Evolutionary conservation across 37 sponge, comb jelly and placozoan species (phyloP).

Genomic region (Aplysina aerophoba): DNA sequence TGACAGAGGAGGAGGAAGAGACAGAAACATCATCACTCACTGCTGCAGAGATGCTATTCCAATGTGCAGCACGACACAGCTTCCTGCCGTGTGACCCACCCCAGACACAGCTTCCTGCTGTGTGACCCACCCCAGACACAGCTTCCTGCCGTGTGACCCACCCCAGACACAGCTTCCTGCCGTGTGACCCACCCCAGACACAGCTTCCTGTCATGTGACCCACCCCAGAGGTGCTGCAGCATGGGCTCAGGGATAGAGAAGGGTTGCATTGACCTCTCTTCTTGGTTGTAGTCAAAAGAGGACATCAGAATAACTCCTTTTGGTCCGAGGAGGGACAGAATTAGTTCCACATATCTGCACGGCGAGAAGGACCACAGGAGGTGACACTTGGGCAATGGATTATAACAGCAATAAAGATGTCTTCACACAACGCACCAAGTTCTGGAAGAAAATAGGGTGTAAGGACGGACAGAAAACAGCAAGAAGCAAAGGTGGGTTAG

Average conservation of each 20-base stretch:
- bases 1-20: neutral
- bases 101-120: slow-evolving; percentile 27
- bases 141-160: neutral
- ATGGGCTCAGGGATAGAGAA: slow-evolving; percentile 33
- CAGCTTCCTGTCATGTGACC: neutral
- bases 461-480: no score
- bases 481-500: no score
- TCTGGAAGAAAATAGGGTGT: no score
- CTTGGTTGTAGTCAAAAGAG: slow-evolving; percentile 47
- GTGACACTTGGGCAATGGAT: no score
- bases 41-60: neutral
- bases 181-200: slow-evolving; percentile 16
- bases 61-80: no score
- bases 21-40: no score
- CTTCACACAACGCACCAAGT: no score
- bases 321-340: slow-evolving; percentile 33
- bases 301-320: slow-evolving; percentile 43
- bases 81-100: neutral
- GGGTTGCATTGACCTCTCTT: slow-evolving; percentile 16
- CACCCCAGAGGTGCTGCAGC: slow-evolving; percentile 32
- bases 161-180: slow-evolving; percentile 28
- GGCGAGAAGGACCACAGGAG: no score
- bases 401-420: no score
- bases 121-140: slow-evolving; percentile 18
- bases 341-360: slow-evolving; percentile 16